These are phyloP conservation scores for Galaxea fascicularis DNA, from an alignment of 92 coral and sea anemone genomes.

Conservation along the genomic window DNA sequence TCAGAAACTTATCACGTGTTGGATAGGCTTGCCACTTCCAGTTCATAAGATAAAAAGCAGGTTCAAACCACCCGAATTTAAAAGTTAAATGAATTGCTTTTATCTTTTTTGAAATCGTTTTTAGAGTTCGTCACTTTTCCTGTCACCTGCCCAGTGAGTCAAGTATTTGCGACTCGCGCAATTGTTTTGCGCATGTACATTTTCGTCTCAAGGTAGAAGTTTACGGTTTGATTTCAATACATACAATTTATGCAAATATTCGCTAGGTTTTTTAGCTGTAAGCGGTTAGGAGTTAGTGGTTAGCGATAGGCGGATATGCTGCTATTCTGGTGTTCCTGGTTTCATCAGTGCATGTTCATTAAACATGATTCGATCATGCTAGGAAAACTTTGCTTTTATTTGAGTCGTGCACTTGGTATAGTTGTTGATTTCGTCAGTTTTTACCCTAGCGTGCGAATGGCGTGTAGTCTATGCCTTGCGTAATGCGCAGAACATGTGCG, in stretches of 20 bases:
- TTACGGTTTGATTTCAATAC: conserved; percentile 41
- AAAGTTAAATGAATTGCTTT: too few species aligned
- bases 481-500: too few species aligned
- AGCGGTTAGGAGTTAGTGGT: conserved; percentile 3
- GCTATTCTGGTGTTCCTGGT: conserved; percentile 2
- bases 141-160: conserved; percentile 42
- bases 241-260: conserved; percentile 11
- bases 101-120: conserved; percentile 35
- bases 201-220: conserved; percentile 23
- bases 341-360: neutral
- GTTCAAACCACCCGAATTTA: conserved; percentile 23
- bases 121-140: conserved; percentile 21
- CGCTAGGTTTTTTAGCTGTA: conserved; percentile 14
- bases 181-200: conserved; percentile 21
- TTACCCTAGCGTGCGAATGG: too few species aligned
- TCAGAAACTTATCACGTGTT: conserved; percentile 20
- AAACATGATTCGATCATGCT: neutral
- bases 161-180: conserved; percentile 15
- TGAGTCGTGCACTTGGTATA: neutral
- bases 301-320: neutral
- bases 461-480: too few species aligned
- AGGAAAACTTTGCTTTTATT: neutral
- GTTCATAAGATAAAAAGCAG: conserved; percentile 21
- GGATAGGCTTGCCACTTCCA: conserved; percentile 35
- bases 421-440: neutral